Conservation (phyloP, 1,140 invertebrate species). For the Heliothis virescens region DNA sequence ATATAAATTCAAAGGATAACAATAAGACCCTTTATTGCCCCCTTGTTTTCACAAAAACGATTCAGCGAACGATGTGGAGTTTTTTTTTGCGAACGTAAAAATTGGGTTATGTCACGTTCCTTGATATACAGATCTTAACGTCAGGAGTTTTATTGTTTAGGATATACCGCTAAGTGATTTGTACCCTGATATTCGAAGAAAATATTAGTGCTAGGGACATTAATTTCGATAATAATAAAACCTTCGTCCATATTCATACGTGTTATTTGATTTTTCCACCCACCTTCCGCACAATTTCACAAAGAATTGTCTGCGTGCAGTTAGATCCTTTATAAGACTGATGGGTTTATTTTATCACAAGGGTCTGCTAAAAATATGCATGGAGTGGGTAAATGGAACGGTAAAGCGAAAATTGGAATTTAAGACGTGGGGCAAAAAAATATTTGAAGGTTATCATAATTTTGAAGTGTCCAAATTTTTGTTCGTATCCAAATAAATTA, state of each 20-base stretch:
- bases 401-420: neutral
- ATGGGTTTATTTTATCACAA: too few relatives aligned
- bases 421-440: neutral
- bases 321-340: too few relatives aligned
- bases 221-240: neutral
- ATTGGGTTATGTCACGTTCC: constrained; percentile 76
- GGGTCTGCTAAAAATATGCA: constrained; percentile 2
- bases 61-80: constrained; percentile 71
- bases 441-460: constrained; percentile 50
- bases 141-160: constrained; percentile 62
- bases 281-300: neutral
- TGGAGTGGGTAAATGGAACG: neutral
- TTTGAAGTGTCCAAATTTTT: constrained; percentile 45
- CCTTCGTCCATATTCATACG: neutral
- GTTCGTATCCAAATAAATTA: constrained; percentile 55
- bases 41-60: constrained; percentile 81
- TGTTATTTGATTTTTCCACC: neutral
- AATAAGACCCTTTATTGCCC: constrained; percentile 82
- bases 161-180: constrained; percentile 39
- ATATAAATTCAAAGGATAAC: constrained; percentile 85
- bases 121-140: constrained; percentile 76
- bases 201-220: neutral
- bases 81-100: constrained; percentile 78
- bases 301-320: too few relatives aligned
- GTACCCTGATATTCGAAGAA: constrained; percentile 9